These are phyloP conservation scores for Lapara coniferarum DNA, from an alignment of 2,888 invertebrate genomes.

Conservation along the genomic window DNA sequence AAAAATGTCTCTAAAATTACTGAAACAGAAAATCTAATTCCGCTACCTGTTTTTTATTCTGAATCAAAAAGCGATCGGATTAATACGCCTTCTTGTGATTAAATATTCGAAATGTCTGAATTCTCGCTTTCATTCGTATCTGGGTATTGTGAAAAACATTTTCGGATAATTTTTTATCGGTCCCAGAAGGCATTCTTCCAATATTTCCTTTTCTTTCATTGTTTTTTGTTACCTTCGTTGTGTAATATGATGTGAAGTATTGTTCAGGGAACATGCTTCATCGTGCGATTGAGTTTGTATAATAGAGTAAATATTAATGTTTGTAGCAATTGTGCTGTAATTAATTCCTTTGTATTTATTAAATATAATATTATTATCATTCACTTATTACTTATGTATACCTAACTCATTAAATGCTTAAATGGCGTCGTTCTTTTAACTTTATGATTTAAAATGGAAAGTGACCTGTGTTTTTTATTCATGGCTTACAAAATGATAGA, in stretches of 20 bases:
- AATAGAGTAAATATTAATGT: too few species aligned
- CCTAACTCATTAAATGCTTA: too few species aligned
- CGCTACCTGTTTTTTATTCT: slow-evolving; percentile 50
- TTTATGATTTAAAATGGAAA: too few species aligned
- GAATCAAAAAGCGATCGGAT: slow-evolving; percentile 53
- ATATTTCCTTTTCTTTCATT: slow-evolving; percentile 35
- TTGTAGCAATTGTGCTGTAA: too few species aligned
- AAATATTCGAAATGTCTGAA: slow-evolving; percentile 52
- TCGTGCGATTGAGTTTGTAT: background rate
- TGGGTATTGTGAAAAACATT: slow-evolving; percentile 46
- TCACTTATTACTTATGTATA: too few species aligned
- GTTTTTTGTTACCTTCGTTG: slow-evolving; percentile 4
- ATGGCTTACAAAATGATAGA: too few species aligned
- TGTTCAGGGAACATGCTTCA: background rate
- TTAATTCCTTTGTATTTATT: too few species aligned
- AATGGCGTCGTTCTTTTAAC: too few species aligned
- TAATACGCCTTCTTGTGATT: slow-evolving; percentile 52
- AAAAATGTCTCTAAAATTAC: slow-evolving; percentile 44
- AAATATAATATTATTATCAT: too few species aligned
- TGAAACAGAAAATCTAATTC: slow-evolving; percentile 51
- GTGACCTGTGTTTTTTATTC: too few species aligned
- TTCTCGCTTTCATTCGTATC: slow-evolving; percentile 45
- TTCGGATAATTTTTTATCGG: slow-evolving; percentile 35
- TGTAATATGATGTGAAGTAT: background rate
- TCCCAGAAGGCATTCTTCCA: slow-evolving; percentile 32